Evolutionary conservation across 2,888 invertebrate species (phyloP), one percentile per base, ranked within the genome.

Genomic region (Corythucha ciliata): DNA sequence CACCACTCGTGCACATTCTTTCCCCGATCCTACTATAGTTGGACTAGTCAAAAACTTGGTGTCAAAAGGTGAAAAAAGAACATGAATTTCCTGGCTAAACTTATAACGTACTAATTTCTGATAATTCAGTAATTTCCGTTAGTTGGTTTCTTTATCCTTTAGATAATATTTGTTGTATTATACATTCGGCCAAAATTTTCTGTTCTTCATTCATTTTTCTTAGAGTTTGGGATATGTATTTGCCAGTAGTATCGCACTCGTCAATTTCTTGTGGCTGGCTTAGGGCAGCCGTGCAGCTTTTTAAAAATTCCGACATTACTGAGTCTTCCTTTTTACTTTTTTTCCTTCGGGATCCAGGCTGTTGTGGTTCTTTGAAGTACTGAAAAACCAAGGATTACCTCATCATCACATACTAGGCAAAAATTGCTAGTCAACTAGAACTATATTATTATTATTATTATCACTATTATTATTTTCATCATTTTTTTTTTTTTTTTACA

Each of bases 241-340:
- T 34, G 10, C 46, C 46, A n/a, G 25, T 21, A 14, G 36, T 25
- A 10, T 16, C 46, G 24, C 36, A 34, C 14, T 46, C 46, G 34
- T 46, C 46, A 8, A 46, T 18, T 33, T 46, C 21, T 21, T 33
- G 12, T 2, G 46, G 46, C 36, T 12, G 8, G 46, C 22, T 22
- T n/a, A 46, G 46, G 46, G 46, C 34, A 33, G 34, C 18, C 5
- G 45, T 45, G 32, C 45, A 45, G 6, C 32, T 14, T 45, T 45
- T 45, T 22, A 45, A 45, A 33, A 45, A 45, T 10, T 5, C 7
- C 33, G 45, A 45, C 16, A 45, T 22, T 5, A 26, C 42, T 42
- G 12, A n/a, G 12, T 42, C 42, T 12, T 45, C 32, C 32, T 45
- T 45, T 29, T 18, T 26, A 18, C 6, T 14, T 45, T 18, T 45